Percentiles rank a stretch among this genome's conserved stretches.
phyloP scores from a whole-genome alignment of 2,888 invertebrate species.

The Agrochola lota region DNA sequence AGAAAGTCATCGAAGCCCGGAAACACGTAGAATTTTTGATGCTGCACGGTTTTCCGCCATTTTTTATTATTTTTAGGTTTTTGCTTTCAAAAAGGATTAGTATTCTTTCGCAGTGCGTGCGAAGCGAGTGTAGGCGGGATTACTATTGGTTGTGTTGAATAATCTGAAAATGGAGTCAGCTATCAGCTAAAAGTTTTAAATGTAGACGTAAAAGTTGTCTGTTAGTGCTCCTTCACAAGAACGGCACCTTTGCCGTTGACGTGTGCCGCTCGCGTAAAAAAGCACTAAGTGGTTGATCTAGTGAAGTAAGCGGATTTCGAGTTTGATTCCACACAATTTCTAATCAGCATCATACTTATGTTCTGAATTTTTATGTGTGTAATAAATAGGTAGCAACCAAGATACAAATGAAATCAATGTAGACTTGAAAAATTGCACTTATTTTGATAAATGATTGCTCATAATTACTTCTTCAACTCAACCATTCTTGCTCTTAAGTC shows the following conservation, averaged over 20 bases:
- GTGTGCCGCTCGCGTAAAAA: too few relatives aligned
- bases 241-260: too few relatives aligned
- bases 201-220: too few relatives aligned
- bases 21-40: slow-evolving; percentile 57
- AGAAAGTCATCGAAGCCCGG: slow-evolving; percentile 42
- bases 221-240: too few relatives aligned
- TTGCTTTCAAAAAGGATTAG: slow-evolving; percentile 22
- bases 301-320: too few relatives aligned
- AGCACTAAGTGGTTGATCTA: too few relatives aligned
- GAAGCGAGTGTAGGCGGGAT: background rate
- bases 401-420: background rate
- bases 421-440: background rate
- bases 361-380: background rate
- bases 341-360: background rate
- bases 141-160: slow-evolving; percentile 8
- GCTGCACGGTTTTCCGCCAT: slow-evolving; percentile 8
- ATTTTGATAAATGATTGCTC: background rate
- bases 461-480: background rate
- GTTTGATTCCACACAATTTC: too few relatives aligned
- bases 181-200: background rate
- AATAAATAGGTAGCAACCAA: background rate
- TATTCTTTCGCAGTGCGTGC: slow-evolving; percentile 29
- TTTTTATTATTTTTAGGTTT: slow-evolving; percentile 30
- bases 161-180: background rate
- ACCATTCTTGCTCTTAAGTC: background rate